Evolutionary conservation across 2,797 vertebrate genomes (phyloP).

Genomic region (Macrochelys suwanniensis): DNA sequence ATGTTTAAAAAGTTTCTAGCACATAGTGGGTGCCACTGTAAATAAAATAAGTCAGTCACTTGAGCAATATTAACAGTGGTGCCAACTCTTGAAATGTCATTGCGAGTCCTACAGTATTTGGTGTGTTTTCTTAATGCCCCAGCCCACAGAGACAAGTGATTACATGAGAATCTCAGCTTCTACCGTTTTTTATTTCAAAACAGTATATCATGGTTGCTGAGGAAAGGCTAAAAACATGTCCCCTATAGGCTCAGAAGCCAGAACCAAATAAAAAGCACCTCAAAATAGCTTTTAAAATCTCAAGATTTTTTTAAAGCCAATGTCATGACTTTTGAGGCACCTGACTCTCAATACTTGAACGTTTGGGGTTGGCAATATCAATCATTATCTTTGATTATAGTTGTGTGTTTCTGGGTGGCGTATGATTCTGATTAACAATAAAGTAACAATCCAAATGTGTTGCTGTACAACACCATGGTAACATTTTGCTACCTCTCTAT

Average conservation of each 20-base stretch:
- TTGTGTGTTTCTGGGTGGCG: not conserved
- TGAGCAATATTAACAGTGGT: not conserved
- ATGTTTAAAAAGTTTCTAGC: not conserved
- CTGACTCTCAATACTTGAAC: not conserved
- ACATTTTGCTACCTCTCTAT: not conserved
- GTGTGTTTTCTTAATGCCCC: not conserved
- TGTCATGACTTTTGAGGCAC: not conserved
- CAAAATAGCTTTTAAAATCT: not conserved
- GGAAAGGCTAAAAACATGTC: not conserved
- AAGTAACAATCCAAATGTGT: not conserved
- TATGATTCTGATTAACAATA: not conserved
- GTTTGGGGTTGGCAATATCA: not conserved
- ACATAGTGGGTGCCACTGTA: not conserved
- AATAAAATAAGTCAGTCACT: not conserved
- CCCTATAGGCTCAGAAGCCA: not conserved
- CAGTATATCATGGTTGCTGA: not conserved
- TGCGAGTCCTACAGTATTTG: not conserved
- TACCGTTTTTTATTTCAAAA: rapidly evolving
- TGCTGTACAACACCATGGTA: rapidly evolving
- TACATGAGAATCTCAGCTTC: not conserved
- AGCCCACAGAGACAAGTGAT: not conserved
- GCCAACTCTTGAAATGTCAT: not conserved
- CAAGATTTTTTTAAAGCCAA: not conserved
- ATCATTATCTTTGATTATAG: not conserved
- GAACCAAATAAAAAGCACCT: not conserved